Evolutionary conservation across 2,888 invertebrate species (phyloP).

Genomic region (Metallyticus violacea): DNA sequence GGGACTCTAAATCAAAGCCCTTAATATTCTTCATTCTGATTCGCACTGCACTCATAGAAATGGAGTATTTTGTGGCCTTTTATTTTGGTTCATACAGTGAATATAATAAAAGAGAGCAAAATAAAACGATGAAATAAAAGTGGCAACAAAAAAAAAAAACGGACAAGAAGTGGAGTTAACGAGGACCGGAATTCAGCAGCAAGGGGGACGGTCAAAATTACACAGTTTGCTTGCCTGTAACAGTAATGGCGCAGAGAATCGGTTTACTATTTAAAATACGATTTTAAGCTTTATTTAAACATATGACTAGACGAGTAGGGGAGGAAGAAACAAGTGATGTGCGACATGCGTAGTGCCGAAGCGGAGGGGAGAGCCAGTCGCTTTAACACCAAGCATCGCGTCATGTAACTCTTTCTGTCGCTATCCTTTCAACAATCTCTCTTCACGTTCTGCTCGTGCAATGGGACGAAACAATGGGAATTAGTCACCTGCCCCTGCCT

Average conservation of each 20-base stretch:
- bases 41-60: too few relatives aligned
- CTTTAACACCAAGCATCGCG: neutral
- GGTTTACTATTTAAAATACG: neutral
- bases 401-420: neutral
- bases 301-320: neutral
- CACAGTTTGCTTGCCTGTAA: neutral
- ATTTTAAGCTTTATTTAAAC: neutral
- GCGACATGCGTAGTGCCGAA: too few relatives aligned
- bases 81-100: too few relatives aligned
- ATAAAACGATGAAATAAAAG: too few relatives aligned
- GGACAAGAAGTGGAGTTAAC: too few relatives aligned
- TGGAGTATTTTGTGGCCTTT: too few relatives aligned
- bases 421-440: neutral
- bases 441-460: neutral
- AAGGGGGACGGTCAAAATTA: too few relatives aligned
- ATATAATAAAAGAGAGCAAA: too few relatives aligned
- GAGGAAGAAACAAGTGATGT: neutral
- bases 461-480: neutral
- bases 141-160: too few relatives aligned
- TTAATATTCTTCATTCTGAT: too few relatives aligned
- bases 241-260: neutral
- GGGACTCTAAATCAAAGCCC: too few relatives aligned
- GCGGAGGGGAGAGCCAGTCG: neutral
- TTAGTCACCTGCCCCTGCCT: neutral
- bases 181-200: too few relatives aligned